Percentiles rank a stretch among this genome's conserved stretches.
Conservation (phyloP, 2,113 vertebrate species). For the Podarcis cretensis region DNA sequence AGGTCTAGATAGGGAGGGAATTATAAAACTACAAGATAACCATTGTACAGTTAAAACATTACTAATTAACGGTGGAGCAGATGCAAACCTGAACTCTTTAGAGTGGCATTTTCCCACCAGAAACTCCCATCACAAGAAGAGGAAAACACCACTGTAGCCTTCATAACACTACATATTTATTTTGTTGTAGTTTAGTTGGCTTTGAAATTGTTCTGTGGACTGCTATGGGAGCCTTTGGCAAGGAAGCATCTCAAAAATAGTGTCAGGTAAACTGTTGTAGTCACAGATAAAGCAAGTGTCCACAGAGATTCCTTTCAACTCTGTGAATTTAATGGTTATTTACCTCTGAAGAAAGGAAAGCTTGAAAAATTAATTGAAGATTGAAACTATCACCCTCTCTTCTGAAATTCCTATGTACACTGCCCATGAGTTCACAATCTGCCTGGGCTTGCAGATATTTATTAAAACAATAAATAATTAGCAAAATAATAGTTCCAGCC, state of each 20-base stretch:
- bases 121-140: too few species aligned
- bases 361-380: background rate
- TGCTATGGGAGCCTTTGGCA: background rate
- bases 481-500: slow-evolving; percentile 3
- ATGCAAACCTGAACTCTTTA: too few species aligned
- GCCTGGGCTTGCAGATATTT: background rate
- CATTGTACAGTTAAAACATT: too few species aligned
- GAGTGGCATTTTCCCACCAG: too few species aligned
- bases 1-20: too few species aligned
- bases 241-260: too few species aligned
- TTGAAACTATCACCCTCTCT: background rate
- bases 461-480: slow-evolving; percentile 35
- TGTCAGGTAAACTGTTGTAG: background rate
- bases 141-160: too few species aligned
- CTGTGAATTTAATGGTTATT: background rate
- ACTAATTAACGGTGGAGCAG: too few species aligned
- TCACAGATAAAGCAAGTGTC: background rate
- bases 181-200: background rate
- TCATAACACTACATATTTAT: background rate
- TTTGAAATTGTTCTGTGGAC: background rate
- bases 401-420: background rate
- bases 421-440: background rate
- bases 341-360: background rate
- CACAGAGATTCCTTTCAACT: background rate
- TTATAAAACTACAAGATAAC: too few species aligned